Conservation (phyloP, 35 echinoderm and acorn worm genomes). For the Diadema setosum region DNA sequence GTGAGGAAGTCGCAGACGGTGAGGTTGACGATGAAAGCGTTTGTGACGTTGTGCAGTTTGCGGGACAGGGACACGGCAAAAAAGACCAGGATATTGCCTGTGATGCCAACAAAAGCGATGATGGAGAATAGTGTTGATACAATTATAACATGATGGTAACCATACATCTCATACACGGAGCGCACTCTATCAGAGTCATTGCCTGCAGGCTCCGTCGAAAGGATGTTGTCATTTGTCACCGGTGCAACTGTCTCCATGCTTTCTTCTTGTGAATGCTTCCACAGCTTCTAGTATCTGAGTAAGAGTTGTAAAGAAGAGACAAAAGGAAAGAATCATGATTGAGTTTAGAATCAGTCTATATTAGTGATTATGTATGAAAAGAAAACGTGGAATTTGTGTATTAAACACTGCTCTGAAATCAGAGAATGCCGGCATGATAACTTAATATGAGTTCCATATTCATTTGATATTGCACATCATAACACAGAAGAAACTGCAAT, state of each 20-base stretch:
- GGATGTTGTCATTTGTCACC: background rate
- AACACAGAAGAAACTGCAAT: no score
- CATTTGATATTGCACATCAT: no score
- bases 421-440: no score
- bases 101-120: background rate
- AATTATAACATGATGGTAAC: background rate
- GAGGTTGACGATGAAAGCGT: constrained; percentile 31
- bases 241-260: background rate
- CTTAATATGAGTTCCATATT: no score
- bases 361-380: no score
- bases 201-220: background rate
- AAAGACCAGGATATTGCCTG: constrained; percentile 14
- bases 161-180: constrained; percentile 1
- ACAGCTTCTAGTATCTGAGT: no score
- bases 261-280: no score
- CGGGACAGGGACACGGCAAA: constrained; percentile 8
- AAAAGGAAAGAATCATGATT: no score
- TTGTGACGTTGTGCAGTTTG: constrained; percentile 18
- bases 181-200: background rate
- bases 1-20: constrained; percentile 24
- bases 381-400: no score
- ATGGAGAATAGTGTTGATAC: background rate
- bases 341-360: no score
- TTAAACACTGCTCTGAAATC: no score
- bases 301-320: no score